Percentiles rank a stretch among this genome's conserved stretches.
phyloP scores from a whole-genome alignment of 1,140 invertebrate species.

The Magallana gigas region DNA sequence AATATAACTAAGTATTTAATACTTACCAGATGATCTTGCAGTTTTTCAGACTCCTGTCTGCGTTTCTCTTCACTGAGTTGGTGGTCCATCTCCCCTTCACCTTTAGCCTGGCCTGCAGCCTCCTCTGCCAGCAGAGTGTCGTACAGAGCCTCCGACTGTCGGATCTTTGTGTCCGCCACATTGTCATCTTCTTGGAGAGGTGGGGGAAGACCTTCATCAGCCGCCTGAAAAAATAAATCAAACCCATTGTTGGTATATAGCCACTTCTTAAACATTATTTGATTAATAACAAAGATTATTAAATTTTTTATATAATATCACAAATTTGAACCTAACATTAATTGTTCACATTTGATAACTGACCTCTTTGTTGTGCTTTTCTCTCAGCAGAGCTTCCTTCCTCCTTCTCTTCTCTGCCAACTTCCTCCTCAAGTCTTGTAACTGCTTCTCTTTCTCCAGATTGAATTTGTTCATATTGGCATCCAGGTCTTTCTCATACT shows the following conservation, averaged over 20 bases:
- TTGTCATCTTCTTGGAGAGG: slow-evolving; percentile 59
- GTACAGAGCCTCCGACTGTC: slow-evolving; percentile 66
- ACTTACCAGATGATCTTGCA: slow-evolving; percentile 72
- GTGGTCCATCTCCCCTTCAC: slow-evolving; percentile 66
- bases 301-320: too few relatives aligned
- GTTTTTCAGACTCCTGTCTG: slow-evolving; percentile 63
- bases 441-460: slow-evolving; percentile 63
- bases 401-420: slow-evolving; percentile 70
- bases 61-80: slow-evolving; percentile 65
- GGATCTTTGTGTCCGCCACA: slow-evolving; percentile 66
- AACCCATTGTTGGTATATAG: too few relatives aligned
- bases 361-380: slow-evolving; percentile 74
- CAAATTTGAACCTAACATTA: too few relatives aligned
- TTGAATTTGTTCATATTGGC: slow-evolving; percentile 64
- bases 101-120: slow-evolving; percentile 64
- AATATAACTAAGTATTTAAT: too few relatives aligned
- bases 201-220: slow-evolving; percentile 68
- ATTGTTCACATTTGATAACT: not conserved
- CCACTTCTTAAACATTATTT: too few relatives aligned
- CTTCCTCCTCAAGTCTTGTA: slow-evolving; percentile 66
- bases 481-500: slow-evolving; percentile 72
- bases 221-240: slow-evolving; percentile 59
- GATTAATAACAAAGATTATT: too few relatives aligned
- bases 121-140: slow-evolving; percentile 68
- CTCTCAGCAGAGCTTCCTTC: slow-evolving; percentile 65